Base-by-base conservation (phyloP, 2,888 invertebrate genomes). In the Axea sp. region DNA sequence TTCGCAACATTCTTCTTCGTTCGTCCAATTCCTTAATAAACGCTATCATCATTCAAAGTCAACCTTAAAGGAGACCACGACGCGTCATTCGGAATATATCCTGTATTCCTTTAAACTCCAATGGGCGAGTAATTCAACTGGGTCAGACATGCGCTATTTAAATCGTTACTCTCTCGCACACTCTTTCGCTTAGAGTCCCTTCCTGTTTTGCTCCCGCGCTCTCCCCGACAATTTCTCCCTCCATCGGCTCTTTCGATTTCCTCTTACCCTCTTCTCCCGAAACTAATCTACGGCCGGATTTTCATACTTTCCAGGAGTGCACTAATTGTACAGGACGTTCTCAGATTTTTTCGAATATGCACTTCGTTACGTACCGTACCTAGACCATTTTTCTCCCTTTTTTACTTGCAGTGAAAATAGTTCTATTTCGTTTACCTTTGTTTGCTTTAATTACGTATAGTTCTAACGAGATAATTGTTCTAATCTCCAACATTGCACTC, bases 131-230 rank as follows among this genome's bases (percentile, higher is more conserved):
- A 71, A 71, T 72, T 62, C 72, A 72, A 72, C 72, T 72, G 64
- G 72, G 72, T 72, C 72, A 53, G 72, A 65, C 64, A 72, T 72
- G 72, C 72, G 72, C 72, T 22, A 64, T 64, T 51, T 64, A 57
- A 64, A 43, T 55, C 72, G 64, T 72, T 57, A 64, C 51, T 64
- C 57, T 49, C 39, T 41, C 37, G 55, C 39, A 35, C 45, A 49
- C 41, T 67, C 65, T 65, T 64, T 41, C 64, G 17, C 41, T 12
- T 19, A 14, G 4, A 33, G 11, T 11, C 31, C 28, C 31, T 14
- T 14, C 11, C 49, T 2, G 11, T 3, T n/a, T 3, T 3, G 14
- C 19, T 19, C 14, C 24, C 26, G 9, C 15, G 24, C 33, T 43
- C 33, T 37, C 24, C 64, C 41, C 51, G 39, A 49, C 62, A 17